These are phyloP conservation scores for Ormyrus labotus DNA, from an alignment of 2,888 invertebrate genomes.

Conservation along the genomic window DNA sequence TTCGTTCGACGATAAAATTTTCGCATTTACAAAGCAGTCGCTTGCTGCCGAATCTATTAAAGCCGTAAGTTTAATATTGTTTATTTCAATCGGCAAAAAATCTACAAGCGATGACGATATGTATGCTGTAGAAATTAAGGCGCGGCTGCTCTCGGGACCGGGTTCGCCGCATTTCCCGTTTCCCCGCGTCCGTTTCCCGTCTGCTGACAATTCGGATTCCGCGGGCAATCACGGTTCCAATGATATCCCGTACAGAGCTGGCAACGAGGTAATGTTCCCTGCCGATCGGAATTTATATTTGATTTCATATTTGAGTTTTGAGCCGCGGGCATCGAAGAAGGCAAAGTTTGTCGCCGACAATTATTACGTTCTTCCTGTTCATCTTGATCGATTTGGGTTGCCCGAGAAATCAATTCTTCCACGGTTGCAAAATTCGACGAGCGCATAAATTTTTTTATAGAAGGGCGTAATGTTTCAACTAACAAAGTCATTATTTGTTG, in stretches of 20 bases:
- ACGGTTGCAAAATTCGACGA: background rate
- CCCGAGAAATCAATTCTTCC: background rate
- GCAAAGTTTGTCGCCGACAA: too few relatives aligned
- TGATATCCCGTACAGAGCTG: background rate
- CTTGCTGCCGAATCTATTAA: background rate
- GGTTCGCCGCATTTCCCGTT: background rate
- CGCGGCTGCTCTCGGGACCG: background rate
- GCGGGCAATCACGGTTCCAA: background rate
- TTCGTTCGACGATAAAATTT: background rate
- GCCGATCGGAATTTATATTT: too few relatives aligned
- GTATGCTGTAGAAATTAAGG: background rate
- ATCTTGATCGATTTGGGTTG: background rate
- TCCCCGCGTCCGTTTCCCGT: background rate
- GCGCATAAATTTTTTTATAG: conserved; percentile 1
- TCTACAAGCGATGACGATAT: background rate
- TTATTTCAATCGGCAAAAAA: background rate
- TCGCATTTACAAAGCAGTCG: background rate
- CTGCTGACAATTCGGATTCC: background rate
- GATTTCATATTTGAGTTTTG: too few relatives aligned
- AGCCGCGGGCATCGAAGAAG: too few relatives aligned
- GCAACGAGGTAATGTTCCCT: background rate
- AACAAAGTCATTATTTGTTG: background rate
- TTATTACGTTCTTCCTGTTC: background rate
- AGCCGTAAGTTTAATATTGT: background rate
- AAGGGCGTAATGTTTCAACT: background rate